These are phyloP conservation scores for Sebastes reedi DNA, from an alignment of 2,797 vertebrate genomes.

Conservation along the genomic window DNA sequence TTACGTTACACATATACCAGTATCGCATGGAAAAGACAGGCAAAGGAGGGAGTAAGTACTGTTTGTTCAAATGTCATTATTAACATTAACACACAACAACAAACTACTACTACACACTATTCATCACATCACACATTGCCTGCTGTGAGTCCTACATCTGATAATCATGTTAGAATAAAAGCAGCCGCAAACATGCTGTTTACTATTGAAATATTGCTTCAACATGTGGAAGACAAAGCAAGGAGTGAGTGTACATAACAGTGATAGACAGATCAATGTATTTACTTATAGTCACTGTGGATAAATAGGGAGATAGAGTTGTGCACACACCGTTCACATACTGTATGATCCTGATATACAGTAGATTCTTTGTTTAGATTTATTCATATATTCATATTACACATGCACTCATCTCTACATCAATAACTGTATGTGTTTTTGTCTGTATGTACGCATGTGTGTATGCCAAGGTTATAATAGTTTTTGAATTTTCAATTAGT, in stretches of 20 bases:
- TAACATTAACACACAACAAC: not conserved
- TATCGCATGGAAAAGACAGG: constrained; percentile 98
- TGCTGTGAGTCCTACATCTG: not conserved
- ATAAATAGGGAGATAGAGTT: not conserved
- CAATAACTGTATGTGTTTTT: not conserved
- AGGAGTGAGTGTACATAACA: not conserved
- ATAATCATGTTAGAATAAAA: not conserved
- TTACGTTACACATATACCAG: constrained; percentile 98
- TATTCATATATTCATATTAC: not conserved
- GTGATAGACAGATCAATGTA: not conserved
- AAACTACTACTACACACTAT: not conserved
- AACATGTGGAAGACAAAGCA: not conserved
- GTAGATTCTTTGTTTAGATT: not conserved
- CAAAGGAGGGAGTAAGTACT: constrained; percentile 95
- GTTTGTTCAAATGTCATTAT: not conserved
- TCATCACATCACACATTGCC: not conserved
- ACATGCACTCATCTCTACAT: not conserved
- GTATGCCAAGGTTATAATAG: too few relatives aligned
- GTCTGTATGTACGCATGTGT: too few relatives aligned
- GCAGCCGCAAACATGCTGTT: not conserved
- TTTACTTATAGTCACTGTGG: not conserved
- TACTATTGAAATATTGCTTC: not conserved
- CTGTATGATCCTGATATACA: constrained; percentile 4
- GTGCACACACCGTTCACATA: not conserved
- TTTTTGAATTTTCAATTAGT: too few relatives aligned